phyloP scores from a whole-genome alignment of 2,113 vertebrate genomes.

The Malurus elegans region DNA sequence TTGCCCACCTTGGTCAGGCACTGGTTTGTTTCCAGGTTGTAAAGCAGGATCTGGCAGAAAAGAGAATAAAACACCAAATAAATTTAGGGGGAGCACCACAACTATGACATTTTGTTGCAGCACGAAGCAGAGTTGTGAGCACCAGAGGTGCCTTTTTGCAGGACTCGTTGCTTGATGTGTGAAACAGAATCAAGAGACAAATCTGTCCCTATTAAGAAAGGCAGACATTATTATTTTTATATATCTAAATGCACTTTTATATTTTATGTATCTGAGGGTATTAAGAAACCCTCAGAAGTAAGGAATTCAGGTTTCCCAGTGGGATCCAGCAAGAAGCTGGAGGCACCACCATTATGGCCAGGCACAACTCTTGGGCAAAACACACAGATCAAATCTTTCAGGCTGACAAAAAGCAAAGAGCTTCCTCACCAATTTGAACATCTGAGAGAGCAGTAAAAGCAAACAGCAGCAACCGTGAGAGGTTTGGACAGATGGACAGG shows the following conservation, averaged over 20 bases:
- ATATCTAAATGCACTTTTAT: too few species aligned
- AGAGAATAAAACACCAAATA: neutral
- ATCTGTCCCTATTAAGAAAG: neutral
- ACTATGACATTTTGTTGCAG: fast-evolving
- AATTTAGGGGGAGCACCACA: neutral
- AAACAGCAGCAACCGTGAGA: neutral
- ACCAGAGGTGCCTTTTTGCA: neutral
- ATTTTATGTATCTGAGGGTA: too few species aligned
- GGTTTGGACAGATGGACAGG: neutral
- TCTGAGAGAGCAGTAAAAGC: neutral
- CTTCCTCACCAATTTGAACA: neutral
- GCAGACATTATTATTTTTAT: neutral
- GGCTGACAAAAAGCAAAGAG: neutral
- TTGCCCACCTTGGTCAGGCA: conserved; percentile 79
- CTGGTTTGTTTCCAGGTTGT: conserved; percentile 85
- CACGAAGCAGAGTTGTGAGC: neutral
- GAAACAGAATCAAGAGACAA: neutral
- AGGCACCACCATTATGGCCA: neutral
- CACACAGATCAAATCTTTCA: neutral
- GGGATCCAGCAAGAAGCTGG: neutral
- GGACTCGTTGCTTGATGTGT: neutral
- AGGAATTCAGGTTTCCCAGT: neutral
- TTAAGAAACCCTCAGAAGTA: neutral
- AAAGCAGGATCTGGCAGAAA: conserved; percentile 85
- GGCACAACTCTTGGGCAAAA: neutral